Base-by-base conservation (phyloP, 2,113 vertebrate species). In the Archocentrus centrarchus region DNA sequence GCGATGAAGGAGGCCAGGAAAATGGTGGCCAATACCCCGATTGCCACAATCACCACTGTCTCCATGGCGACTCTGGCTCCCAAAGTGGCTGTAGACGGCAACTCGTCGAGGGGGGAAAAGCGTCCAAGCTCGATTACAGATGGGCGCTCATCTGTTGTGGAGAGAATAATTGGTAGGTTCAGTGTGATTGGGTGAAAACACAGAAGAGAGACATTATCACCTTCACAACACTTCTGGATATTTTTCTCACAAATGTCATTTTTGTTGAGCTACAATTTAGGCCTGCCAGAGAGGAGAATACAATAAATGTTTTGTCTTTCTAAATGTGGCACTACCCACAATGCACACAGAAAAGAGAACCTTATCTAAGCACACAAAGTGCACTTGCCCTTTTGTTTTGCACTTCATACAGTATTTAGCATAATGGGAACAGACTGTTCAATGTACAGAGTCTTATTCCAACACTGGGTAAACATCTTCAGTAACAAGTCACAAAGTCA, bases 1-100 rank as follows among this genome's bases (percentile, higher is more conserved):
- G 98, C 98, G 81, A 97, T 92, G 2, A 99, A 97, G 0, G 98
- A 99, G 0, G 98, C 98, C 96, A 99, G 95, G 91, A 99, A 99
- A 88, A 99, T 97, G 93, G 98, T 98, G 89, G 98, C 97, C 93
- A 99, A 88, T 80, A 99, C 97, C 14, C 98, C 97, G 2, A 99
- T 99, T 91, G 98, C 98, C 76, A 99, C 97, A 0, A 99, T 99
- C 94, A 99, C 98, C 83, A 99, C 98, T 0, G 97, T 98, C 95
- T 99, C 98, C 98, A 99, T 99, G 94, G 89, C 80, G 59, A 95
- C 80, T 30, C 6, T 61, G 60, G 83, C 77, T 63, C 24, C 73
- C 9, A 70, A 88, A 50, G 11, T 6, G 60, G 57, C 84, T 63
- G 79, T 79, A 47, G 59, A 30, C 27, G 27, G 87, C 59, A 15